These are phyloP conservation scores for Ennomos quercinarius DNA, from an alignment of 2,888 invertebrate species.

Conservation along the genomic window DNA sequence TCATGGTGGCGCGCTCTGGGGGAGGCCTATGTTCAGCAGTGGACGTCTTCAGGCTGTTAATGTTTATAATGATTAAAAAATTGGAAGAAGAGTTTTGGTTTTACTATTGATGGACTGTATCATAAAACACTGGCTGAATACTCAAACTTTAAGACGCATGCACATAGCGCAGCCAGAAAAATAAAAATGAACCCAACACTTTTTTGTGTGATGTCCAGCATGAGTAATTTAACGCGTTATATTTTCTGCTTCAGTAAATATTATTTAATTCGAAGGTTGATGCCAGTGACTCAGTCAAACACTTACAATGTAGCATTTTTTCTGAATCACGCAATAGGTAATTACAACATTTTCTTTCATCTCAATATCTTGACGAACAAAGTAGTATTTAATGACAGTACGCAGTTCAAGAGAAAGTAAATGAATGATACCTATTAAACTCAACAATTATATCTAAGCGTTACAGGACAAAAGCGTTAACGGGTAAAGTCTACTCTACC, in stretches of 20 bases:
- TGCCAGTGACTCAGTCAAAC: constrained; percentile 8
- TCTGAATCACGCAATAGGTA: constrained; percentile 16
- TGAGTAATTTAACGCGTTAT: not conserved
- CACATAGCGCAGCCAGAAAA: no score
- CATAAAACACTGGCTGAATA: no score
- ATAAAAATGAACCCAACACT: not conserved
- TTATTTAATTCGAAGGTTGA: constrained; percentile 14
- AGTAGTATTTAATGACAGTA: constrained; percentile 41
- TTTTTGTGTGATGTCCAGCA: not conserved
- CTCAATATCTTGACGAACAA: constrained; percentile 30
- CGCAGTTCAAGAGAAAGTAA: constrained; percentile 53
- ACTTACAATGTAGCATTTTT: constrained; percentile 6
- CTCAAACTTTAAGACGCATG: no score
- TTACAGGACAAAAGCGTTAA: constrained; percentile 62
- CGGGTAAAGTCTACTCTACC: constrained; percentile 44
- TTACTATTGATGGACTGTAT: not conserved
- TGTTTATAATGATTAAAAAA: no score
- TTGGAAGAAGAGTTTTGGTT: no score
- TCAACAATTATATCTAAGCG: constrained; percentile 61
- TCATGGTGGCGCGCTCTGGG: no score
- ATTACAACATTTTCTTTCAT: constrained; percentile 28
- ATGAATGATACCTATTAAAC: constrained; percentile 65
- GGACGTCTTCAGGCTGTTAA: no score
- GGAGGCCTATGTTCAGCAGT: no score
- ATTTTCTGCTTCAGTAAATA: constrained; percentile 9